These are phyloP conservation scores for Coregonus sp. DNA, from an alignment of 2,797 vertebrate species.

Conservation along the genomic window DNA sequence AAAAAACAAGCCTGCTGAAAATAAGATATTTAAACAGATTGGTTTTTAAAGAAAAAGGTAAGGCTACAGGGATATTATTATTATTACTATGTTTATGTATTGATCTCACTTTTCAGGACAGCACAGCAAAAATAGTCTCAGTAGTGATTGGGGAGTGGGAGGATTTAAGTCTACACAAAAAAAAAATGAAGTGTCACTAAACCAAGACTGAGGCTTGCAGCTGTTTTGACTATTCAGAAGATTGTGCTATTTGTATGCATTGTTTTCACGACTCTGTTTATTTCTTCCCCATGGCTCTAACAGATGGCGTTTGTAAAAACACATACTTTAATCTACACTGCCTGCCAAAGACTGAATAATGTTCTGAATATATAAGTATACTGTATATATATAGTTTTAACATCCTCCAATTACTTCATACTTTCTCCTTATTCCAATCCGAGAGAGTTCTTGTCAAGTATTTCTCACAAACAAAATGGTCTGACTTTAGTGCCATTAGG, in stretches of 20 bases:
- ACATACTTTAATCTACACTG: conserved; percentile 66
- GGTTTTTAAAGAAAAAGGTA: background rate
- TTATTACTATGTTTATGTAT: conserved; percentile 35
- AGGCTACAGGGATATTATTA: conserved; percentile 37
- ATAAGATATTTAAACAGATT: background rate
- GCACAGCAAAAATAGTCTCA: conserved; percentile 30
- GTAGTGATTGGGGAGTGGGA: conserved; percentile 50
- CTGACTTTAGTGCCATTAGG: conserved; percentile 24
- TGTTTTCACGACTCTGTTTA: conserved; percentile 72
- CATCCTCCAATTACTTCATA: background rate
- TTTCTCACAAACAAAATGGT: conserved; percentile 5
- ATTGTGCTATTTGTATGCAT: conserved; percentile 78
- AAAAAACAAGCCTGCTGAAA: conserved; percentile 27
- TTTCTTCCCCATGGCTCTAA: conserved; percentile 68
- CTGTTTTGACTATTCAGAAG: conserved; percentile 77
- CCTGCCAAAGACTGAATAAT: conserved; percentile 50
- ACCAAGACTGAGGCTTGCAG: conserved; percentile 61
- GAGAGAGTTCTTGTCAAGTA: background rate
- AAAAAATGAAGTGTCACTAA: conserved; percentile 57
- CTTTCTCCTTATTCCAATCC: background rate
- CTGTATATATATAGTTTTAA: conserved; percentile 53
- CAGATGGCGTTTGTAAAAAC: conserved; percentile 66
- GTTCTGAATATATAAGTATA: conserved; percentile 56
- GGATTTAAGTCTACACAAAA: conserved; percentile 62
- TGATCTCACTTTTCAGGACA: conserved; percentile 41